Conservation (phyloP, 2,113 vertebrate species). For the Percina caprodes region DNA sequence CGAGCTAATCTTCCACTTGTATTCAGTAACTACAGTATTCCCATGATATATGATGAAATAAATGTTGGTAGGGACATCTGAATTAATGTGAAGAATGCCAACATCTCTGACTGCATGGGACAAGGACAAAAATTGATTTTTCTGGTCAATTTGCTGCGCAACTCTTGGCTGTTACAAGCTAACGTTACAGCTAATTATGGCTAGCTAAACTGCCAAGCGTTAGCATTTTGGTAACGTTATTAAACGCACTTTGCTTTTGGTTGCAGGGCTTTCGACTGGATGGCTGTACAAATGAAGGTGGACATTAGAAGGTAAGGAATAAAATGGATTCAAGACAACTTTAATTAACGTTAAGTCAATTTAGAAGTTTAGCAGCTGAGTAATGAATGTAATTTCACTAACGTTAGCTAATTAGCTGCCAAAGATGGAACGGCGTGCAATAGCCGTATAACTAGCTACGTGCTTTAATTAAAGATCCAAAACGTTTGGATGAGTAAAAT, state of each 20-base stretch:
- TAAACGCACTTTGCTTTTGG: background rate
- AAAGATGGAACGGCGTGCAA: too few relatives aligned
- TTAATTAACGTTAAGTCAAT: too few relatives aligned
- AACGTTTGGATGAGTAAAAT: fast-evolving
- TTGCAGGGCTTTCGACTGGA: too few relatives aligned
- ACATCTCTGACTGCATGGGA: slow-evolving; percentile 85
- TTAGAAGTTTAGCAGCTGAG: too few relatives aligned
- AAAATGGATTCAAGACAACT: too few relatives aligned
- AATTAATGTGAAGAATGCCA: slow-evolving; percentile 88
- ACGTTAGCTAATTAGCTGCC: too few relatives aligned
- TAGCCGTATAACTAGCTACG: background rate
- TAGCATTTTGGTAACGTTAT: fast-evolving
- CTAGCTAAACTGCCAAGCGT: too few relatives aligned
- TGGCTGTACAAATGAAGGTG: too few relatives aligned
- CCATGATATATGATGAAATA: slow-evolving; percentile 86
- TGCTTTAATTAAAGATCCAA: background rate
- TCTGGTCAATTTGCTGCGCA: background rate
- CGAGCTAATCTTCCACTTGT: fast-evolving
- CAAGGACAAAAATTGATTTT: too few relatives aligned
- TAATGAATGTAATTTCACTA: too few relatives aligned
- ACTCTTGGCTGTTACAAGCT: background rate
- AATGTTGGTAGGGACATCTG: slow-evolving; percentile 99
- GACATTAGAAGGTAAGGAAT: background rate
- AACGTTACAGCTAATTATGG: fast-evolving
- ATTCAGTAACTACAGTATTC: background rate